These are phyloP conservation scores for Callipepla californica DNA, from an alignment of 2,113 vertebrate genomes.

Conservation along the genomic window DNA sequence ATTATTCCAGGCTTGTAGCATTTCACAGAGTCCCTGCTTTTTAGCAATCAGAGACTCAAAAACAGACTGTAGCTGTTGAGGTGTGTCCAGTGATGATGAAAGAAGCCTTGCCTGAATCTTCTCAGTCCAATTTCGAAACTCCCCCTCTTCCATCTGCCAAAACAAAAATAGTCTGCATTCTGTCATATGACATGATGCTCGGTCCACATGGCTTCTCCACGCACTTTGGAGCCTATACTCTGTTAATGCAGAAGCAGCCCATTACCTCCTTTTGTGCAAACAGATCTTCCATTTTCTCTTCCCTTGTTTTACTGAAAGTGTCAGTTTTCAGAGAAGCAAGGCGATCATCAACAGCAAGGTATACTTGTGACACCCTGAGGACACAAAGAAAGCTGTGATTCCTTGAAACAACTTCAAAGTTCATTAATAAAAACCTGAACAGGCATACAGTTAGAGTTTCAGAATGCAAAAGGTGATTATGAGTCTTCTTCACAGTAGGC, in stretches of 20 bases:
- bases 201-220: not conserved
- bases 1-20: constrained; percentile 94
- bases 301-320: constrained; percentile 96
- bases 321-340: constrained; percentile 97
- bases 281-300: constrained; percentile 99
- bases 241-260: not conserved
- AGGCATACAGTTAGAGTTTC: not conserved
- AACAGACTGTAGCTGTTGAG: constrained; percentile 90
- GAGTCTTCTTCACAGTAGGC: not conserved
- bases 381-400: not conserved
- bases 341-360: constrained; percentile 94
- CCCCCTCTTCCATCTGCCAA: constrained; percentile 94
- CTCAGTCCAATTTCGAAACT: constrained; percentile 93
- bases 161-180: not conserved
- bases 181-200: not conserved
- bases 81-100: constrained; percentile 83
- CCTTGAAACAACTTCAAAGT: not conserved
- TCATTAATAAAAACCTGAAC: not conserved
- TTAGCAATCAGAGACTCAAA: constrained; percentile 94
- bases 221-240: not conserved
- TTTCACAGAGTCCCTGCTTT: constrained; percentile 97
- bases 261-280: constrained; percentile 97
- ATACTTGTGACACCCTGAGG: constrained; percentile 90
- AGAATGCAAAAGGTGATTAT: not conserved
- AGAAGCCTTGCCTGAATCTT: constrained; percentile 92